Conservation (phyloP, 2,797 vertebrate genomes). For the Distichodus sexfasciatus region DNA sequence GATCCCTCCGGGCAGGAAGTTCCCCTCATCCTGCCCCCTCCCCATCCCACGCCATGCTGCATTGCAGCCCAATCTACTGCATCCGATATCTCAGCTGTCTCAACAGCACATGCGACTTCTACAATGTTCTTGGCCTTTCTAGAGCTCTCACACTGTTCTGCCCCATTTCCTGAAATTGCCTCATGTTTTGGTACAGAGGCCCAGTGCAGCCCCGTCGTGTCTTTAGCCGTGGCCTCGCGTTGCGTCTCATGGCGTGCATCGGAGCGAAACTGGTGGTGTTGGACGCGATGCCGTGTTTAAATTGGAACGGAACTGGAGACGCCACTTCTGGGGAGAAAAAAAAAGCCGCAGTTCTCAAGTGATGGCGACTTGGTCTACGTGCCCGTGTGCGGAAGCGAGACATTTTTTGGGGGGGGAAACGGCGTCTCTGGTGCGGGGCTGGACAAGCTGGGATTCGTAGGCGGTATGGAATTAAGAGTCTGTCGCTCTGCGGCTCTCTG, state of each 20-base stretch:
- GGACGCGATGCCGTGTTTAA: conserved; percentile 56
- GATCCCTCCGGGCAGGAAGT: too few species aligned
- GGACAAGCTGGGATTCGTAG: conserved; percentile 12
- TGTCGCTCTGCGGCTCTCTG: conserved; percentile 56
- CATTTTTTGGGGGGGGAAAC: not conserved
- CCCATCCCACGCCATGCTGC: conserved; percentile 26
- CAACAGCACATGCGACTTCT: conserved; percentile 49
- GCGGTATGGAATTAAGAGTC: conserved; percentile 42
- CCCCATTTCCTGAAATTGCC: conserved; percentile 41
- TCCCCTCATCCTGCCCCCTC: too few species aligned
- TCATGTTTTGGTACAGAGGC: conserved; percentile 43
- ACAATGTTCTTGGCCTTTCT: conserved; percentile 45
- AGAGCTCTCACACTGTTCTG: conserved; percentile 43
- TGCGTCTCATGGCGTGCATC: conserved; percentile 56
- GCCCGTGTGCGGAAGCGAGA: conserved; percentile 60
- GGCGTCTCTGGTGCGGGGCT: not conserved
- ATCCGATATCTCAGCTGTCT: conserved; percentile 53
- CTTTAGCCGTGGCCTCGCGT: conserved; percentile 45
- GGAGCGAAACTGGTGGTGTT: conserved; percentile 58
- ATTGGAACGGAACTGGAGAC: too few species aligned
- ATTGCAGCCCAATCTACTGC: conserved; percentile 54
- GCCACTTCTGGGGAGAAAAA: conserved; percentile 32
- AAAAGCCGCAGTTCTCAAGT: conserved; percentile 50
- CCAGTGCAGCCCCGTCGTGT: not conserved
- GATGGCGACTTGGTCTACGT: too few species aligned